phyloP scores from a whole-genome alignment of 2,113 vertebrate species.

The Rhizomys pruinosus region DNA sequence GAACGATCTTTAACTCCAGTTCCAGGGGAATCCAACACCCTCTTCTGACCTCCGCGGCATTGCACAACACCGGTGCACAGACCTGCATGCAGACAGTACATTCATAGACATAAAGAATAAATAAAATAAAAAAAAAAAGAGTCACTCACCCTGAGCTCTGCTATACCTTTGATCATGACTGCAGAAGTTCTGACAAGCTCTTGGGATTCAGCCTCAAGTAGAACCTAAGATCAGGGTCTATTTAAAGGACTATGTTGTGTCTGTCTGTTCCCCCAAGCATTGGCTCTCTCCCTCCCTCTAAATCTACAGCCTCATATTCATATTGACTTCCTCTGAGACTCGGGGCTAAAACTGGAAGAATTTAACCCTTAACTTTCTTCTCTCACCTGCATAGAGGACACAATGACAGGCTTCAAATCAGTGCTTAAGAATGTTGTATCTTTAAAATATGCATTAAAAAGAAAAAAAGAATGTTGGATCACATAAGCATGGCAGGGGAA shows the following conservation, averaged over 20 bases:
- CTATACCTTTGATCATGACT: not conserved
- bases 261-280: not conserved
- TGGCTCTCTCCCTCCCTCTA: not conserved
- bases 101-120: too few relatives aligned
- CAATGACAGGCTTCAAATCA: not conserved
- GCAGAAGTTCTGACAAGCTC: not conserved
- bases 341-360: not conserved
- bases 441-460: too few relatives aligned
- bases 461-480: too few relatives aligned
- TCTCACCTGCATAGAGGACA: not conserved
- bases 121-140: too few relatives aligned
- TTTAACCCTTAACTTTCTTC: slow-evolving; percentile 47
- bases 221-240: not conserved
- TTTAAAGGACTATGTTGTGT: not conserved
- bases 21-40: too few relatives aligned
- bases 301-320: not conserved
- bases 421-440: too few relatives aligned
- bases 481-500: not conserved
- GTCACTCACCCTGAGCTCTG: not conserved
- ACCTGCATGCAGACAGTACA: too few relatives aligned
- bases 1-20: too few relatives aligned
- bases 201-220: not conserved
- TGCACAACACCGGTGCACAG: too few relatives aligned
- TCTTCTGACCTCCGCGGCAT: too few relatives aligned
- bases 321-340: slow-evolving; percentile 45